Evolutionary conservation across 2,888 invertebrate species (phyloP).

Genomic region (Tanytarsus gracilentus): DNA sequence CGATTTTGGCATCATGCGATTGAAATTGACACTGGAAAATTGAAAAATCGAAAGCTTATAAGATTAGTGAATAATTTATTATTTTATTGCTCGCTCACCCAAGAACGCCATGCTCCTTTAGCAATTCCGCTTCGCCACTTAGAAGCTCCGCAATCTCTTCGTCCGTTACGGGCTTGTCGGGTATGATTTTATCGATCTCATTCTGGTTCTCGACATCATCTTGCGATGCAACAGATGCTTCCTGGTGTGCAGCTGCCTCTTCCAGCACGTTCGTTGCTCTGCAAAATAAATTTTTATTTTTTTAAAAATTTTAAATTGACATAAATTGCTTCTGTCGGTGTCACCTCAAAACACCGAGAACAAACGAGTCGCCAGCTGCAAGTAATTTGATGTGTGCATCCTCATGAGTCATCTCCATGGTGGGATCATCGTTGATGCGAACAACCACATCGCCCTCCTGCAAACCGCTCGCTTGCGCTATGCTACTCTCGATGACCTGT

Average conservation of each 20-base stretch:
- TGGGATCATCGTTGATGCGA: constrained; percentile 60
- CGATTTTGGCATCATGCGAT: constrained; percentile 56
- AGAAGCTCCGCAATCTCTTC: constrained; percentile 59
- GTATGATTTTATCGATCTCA: constrained; percentile 27
- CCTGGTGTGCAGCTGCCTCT: background rate
- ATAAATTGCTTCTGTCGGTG: constrained; percentile 29
- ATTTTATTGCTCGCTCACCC: constrained; percentile 44
- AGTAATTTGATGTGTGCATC: constrained; percentile 67
- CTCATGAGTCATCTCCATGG: constrained; percentile 62
- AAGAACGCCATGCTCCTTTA: constrained; percentile 58
- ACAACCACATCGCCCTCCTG: constrained; percentile 76
- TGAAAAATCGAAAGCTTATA: constrained; percentile 6
- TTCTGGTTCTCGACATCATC: constrained; percentile 31
- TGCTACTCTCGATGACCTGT: constrained; percentile 71
- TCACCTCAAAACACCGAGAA: constrained; percentile 62
- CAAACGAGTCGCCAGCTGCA: constrained; percentile 60
- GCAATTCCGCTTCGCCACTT: constrained; percentile 58
- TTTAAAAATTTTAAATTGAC: background rate
- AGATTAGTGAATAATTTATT: background rate
- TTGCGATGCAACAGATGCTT: background rate
- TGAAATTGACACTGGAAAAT: constrained; percentile 55
- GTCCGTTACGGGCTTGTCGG: constrained; percentile 45
- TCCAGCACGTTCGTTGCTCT: constrained; percentile 30
- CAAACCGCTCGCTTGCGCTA: constrained; percentile 75
- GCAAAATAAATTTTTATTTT: constrained; percentile 27